Evolutionary conservation across 2,888 invertebrate genomes (phyloP), one percentile per base, ranked within the genome.

Genomic region (Acronicta alni): DNA sequence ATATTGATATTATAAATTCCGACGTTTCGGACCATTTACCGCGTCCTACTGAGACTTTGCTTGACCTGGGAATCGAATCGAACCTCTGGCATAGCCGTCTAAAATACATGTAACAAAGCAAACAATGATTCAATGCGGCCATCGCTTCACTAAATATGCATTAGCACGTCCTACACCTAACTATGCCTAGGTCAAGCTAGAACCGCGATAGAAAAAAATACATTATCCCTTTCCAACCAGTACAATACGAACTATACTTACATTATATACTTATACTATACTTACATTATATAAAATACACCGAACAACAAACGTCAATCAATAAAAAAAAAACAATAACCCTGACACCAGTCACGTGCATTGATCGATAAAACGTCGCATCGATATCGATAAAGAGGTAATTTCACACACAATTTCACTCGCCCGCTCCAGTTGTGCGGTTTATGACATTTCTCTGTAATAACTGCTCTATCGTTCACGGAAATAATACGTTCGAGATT

Each of bases 401-500:
- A 79, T 81, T 85, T 83, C 79, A 82, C 80, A 77, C 65, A 48
- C 75, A 83, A 84, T 86, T 86, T 82, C 75, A 77, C 67, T 73
- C 60, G 47, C 54, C 51, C 76, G 86, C 83, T 87, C 86, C 67
- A 82, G 47, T 75, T 75, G 45, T 56, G 74, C 75, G 75, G 55
- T 44, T 56, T 54, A 66, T 66, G 60, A 66, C 77, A 79, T 84
- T 82, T 85, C 84, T 71, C 80, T 56, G 49, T 83, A 82, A 83
- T 79, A 52, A 76, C 64, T 68, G 48, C 57, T 54, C 47, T 60
- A 7, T 39, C 30, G 47, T 62, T 59, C 46, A 23, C 17, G 26
- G 66, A 64, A 67, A 54, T 39, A 46, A 57, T 16, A 35, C 37
- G 30, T 38, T 42, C 18, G 30, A 37, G 1, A 20, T 60, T 67